Evolutionary conservation across 2,113 vertebrate species (phyloP), one percentile per base, ranked within the genome.

Genomic region (Calypte anna): DNA sequence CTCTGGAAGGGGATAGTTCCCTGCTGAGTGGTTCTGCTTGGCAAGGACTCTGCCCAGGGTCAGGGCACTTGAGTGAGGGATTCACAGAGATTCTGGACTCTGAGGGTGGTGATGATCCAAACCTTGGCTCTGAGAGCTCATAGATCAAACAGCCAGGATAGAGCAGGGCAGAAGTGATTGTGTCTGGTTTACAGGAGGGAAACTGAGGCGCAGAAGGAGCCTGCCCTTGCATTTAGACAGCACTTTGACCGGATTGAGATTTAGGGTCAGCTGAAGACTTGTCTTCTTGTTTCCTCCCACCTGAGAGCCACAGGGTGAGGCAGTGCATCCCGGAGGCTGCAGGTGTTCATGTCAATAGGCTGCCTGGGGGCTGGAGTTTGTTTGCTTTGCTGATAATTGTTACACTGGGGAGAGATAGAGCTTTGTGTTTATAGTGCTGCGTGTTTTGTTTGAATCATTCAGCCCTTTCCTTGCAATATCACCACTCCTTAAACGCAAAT

Each of bases 401-500:
- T 93, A 51, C 66, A 31, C 63, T 57, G 53, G 31, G 38, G 25
- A 78, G 88, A 86, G 88, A 58, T 30, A 93, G 72, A 91, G 43
- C 54, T 83, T 50, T 61, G 81, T 94, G 73, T 89, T 90, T 78
- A 55, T 38, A 75, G 59, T 43, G 64, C 59, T 64, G 64, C 57
- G 86, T 90, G 78, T 82, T 91, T 86, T 73, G 62, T 74, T 87
- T 90, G 70, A 84, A 61, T 74, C 64, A 21, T 55, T 55, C 83
- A 67, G 51, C 38, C 31, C 33, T 81, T 83, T n/a, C 54, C 48
- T 57, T 50, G 70, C 69, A 64, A 78, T 57, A 40, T 50, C 68
- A 73, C 88, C 93, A 57, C 95, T 92, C 96, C 95, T 95, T 81
- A 66, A 95, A 83, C 31, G 86, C 86, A 96, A 95, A 95, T 92